Conservation (phyloP, 2,797 vertebrate species). For the Peromyscus eremicus region DNA sequence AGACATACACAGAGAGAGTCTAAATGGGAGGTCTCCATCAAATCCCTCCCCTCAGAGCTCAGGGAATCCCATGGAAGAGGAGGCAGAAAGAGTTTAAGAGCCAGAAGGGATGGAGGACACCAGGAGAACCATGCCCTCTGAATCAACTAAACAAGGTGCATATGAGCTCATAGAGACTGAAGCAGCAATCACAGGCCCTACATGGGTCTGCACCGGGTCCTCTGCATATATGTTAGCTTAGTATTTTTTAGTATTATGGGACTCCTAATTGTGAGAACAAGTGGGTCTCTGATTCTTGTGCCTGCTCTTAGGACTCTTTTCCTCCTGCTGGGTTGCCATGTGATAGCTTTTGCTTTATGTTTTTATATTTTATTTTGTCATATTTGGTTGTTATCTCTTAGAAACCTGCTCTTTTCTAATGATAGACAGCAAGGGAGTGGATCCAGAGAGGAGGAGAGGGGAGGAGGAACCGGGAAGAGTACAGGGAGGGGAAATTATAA, state of each 20-base stretch:
- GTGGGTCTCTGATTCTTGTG: background rate
- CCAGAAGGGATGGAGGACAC: background rate
- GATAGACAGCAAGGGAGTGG: background rate
- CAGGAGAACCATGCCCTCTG: background rate
- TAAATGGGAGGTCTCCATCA: background rate
- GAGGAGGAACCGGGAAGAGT: background rate
- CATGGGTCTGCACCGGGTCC: too few relatives aligned
- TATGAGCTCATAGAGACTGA: background rate
- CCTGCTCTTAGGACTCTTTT: background rate
- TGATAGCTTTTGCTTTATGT: background rate
- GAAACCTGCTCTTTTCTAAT: background rate
- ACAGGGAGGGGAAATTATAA: background rate
- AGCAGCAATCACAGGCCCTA: background rate
- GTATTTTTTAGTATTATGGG: background rate
- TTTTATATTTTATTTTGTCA: background rate
- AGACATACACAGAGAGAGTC: background rate
- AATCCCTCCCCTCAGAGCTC: background rate
- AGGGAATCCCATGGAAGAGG: background rate
- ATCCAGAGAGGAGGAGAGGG: background rate
- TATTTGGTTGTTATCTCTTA: background rate
- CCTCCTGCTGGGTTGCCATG: background rate
- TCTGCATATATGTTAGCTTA: background rate
- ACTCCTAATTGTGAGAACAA: background rate
- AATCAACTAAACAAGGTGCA: background rate
- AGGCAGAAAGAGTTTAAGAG: background rate